Evolutionary conservation across 1,140 invertebrate species (phyloP).

Genomic region (Cherax quadricarinatus): DNA sequence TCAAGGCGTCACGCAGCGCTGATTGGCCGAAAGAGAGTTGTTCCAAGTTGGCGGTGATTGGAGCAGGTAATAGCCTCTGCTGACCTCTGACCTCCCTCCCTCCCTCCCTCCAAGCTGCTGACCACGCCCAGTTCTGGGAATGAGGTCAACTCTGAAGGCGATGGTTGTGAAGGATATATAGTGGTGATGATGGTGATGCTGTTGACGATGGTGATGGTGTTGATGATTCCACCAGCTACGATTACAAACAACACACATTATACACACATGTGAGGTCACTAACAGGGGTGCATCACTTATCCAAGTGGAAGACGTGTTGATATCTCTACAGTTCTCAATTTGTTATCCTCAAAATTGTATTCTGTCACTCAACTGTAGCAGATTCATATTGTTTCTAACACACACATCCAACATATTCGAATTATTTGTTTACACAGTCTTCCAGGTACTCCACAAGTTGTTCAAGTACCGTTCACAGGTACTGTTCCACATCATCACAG

Average conservation of each 20-base stretch:
- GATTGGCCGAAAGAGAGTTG: slow-evolving; percentile 28
- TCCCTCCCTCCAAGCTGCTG: background rate
- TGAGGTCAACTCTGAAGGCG: background rate
- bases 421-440: no score
- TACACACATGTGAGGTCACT: background rate
- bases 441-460: no score
- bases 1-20: slow-evolving; percentile 48
- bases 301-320: no score
- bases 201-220: background rate
- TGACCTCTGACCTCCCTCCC: slow-evolving; percentile 26
- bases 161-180: background rate
- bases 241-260: background rate
- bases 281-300: no score
- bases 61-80: slow-evolving; percentile 38
- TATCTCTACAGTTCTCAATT: no score
- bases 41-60: slow-evolving; percentile 38
- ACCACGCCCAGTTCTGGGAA: slow-evolving; percentile 56
- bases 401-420: no score
- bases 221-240: background rate
- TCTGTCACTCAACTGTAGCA: no score
- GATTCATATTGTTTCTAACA: no score
- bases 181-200: no score
- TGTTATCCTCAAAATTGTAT: no score
- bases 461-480: no score
- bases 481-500: no score